Base-by-base conservation (phyloP, 2,113 vertebrate genomes). In the Etheostoma spectabile region DNA sequence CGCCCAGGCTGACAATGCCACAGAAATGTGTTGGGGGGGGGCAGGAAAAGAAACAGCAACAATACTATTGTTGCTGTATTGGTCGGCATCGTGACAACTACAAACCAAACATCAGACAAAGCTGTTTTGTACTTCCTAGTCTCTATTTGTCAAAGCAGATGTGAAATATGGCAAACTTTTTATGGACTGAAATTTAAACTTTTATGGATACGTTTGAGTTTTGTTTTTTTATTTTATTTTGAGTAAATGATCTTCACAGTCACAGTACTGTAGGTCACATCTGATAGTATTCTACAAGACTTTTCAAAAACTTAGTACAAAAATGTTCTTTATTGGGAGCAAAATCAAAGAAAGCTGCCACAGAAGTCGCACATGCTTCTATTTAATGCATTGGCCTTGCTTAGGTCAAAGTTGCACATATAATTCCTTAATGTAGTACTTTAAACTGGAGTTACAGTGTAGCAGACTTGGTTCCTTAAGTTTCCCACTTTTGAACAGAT, bases 41-140 rank as follows among this genome's bases (percentile, higher is more conserved):
- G 87, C 88, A 91, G 92, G 89, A 92, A 92, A 79, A 71, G 79
- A 82, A 83, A 85, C 71, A n/a, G 35, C 64, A 81, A 84, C 89
- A 90, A 82, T 62, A 52, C 82, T 30, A 85, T 80, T 88, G 90
- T 90, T 77, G 76, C 84, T 90, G 88, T 89, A 88, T 92, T 18
- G 61, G 87, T 85, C 59, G 5, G 45, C 62, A 42, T 49, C 12
- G 19, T 67, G 79, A 83, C 79, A 71, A 21, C 69, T 21, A 30
- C 46, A 76, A 74, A 83, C 77, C 59, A 60, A 62, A 49, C 57
- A 15, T 33, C 76, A 61, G 61, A 70, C 64, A 64, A 65, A 59
- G 65, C 21, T 24, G 21, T 63, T 80, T 46, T 57, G 19, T 64
- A 0, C 22, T 64, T 82, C 77, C 49, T 57, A 1, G 3, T 19